phyloP scores from a whole-genome alignment of 2,797 vertebrate genomes.

The Thripadectes ignobilis region DNA sequence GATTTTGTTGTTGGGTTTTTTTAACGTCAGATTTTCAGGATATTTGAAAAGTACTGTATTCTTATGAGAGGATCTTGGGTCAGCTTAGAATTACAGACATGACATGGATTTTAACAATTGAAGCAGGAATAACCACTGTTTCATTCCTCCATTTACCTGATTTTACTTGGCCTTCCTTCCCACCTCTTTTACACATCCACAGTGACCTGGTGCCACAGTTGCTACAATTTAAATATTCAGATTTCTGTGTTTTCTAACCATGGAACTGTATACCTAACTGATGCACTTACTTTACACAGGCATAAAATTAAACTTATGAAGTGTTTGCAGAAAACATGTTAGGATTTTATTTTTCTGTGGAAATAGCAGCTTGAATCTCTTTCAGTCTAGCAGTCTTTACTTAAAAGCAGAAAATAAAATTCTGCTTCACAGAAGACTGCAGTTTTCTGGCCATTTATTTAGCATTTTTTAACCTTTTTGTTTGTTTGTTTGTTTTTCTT shows the following conservation, averaged over 20 bases:
- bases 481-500: constrained; percentile 53
- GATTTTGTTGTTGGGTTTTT: rapidly evolving
- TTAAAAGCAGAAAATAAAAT: constrained; percentile 50
- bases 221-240: background rate
- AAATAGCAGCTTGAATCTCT: background rate
- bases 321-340: background rate
- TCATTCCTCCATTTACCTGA: background rate
- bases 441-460: constrained; percentile 57
- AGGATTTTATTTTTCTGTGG: background rate
- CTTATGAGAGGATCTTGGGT: background rate
- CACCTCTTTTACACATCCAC: background rate
- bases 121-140: background rate
- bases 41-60: background rate
- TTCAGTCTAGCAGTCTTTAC: background rate
- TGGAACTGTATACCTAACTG: background rate
- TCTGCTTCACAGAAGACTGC: constrained; percentile 13
- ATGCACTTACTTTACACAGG: background rate
- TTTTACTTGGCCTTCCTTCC: background rate
- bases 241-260: background rate
- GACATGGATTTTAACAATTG: background rate
- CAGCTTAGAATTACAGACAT: background rate
- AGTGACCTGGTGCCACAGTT: background rate
- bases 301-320: background rate
- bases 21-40: background rate
- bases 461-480: constrained; percentile 50